Conservation (phyloP, 2,888 invertebrate genomes). For the Orthonychiurus folsomi region DNA sequence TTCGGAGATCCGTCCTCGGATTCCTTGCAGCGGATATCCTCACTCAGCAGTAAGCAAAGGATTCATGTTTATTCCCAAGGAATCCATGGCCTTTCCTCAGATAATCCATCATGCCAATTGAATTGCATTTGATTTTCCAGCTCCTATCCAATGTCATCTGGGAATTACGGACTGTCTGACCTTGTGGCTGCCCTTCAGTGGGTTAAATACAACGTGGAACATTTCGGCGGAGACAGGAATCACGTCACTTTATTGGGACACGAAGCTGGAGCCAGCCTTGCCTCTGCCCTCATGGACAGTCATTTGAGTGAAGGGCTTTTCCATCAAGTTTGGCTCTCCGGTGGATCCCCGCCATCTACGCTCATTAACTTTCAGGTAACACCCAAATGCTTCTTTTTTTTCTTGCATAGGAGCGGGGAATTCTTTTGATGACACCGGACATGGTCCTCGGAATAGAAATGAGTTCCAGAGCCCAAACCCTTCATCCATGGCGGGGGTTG, state of each 20-base stretch:
- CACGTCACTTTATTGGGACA: conserved; percentile 76
- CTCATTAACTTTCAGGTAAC: conserved; percentile 21
- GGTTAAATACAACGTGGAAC: conserved; percentile 69
- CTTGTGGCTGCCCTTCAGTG: conserved; percentile 66
- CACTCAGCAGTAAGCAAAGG: conserved; percentile 21
- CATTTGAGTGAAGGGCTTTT: conserved; percentile 56
- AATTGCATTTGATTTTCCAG: conserved; percentile 13
- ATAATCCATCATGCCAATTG: too few relatives aligned
- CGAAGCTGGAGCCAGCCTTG: conserved; percentile 73
- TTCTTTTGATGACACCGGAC: too few relatives aligned
- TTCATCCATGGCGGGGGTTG: too few relatives aligned
- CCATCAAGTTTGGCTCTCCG: conserved; percentile 68
- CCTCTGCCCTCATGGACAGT: conserved; percentile 61
- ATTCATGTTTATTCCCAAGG: neutral
- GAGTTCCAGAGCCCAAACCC: too few relatives aligned
- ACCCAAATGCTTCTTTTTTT: neutral
- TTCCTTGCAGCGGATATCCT: conserved; percentile 55
- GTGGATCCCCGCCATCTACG: conserved; percentile 48
- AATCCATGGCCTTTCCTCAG: neutral
- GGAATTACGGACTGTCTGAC: conserved; percentile 78
- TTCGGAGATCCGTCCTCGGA: conserved; percentile 61
- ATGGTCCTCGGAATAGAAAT: too few relatives aligned
- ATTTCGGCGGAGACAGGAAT: conserved; percentile 64
- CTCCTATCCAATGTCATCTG: conserved; percentile 63
- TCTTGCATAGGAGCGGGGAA: neutral